Conservation (phyloP, 2,888 invertebrate species). For the Brachyopa scutellaris region DNA sequence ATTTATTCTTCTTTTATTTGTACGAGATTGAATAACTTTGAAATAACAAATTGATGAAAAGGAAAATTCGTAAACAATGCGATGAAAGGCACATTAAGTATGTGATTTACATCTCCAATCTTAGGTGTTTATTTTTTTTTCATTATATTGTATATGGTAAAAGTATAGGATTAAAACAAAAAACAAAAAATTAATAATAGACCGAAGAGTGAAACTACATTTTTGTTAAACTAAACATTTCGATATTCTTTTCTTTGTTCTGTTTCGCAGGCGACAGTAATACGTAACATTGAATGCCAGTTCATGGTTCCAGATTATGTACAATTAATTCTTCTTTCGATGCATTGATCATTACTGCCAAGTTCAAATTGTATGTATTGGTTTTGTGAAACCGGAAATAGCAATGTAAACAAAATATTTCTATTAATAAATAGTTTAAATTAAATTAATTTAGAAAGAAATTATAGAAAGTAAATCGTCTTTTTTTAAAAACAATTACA, state of each 20-base stretch:
- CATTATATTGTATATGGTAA: too few species aligned
- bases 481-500: not conserved
- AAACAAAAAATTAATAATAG: slow-evolving; percentile 21
- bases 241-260: slow-evolving; percentile 53
- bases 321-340: slow-evolving; percentile 51
- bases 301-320: slow-evolving; percentile 56
- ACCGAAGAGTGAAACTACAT: slow-evolving; percentile 1
- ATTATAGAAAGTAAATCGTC: not conserved
- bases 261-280: slow-evolving; percentile 67
- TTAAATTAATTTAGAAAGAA: not conserved
- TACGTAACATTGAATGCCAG: slow-evolving; percentile 59
- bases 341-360: slow-evolving; percentile 54
- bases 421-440: slow-evolving; percentile 30
- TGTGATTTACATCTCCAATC: too few species aligned
- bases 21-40: too few species aligned
- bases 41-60: too few species aligned
- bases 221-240: slow-evolving; percentile 38
- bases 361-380: slow-evolving; percentile 62
- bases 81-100: too few species aligned
- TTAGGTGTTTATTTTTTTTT: too few species aligned
- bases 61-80: too few species aligned
- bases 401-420: slow-evolving; percentile 33
- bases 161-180: too few species aligned
- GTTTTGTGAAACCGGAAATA: slow-evolving; percentile 30
- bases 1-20: too few species aligned